phyloP scores from a whole-genome alignment of 2,888 invertebrate species.

The Pandemis heparana region DNA sequence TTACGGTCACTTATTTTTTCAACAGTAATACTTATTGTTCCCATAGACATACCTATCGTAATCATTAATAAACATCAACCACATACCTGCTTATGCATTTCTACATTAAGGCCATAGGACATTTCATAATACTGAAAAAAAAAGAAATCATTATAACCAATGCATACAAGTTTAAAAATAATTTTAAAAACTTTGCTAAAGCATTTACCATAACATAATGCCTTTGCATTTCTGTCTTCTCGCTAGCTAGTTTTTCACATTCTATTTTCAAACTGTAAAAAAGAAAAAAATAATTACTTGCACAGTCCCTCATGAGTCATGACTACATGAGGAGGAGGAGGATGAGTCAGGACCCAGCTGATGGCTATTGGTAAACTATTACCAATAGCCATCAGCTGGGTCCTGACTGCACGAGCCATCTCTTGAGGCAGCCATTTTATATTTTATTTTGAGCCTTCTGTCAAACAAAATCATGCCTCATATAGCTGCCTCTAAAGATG shows the following conservation, averaged over 20 bases:
- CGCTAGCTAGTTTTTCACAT: constrained; percentile 98
- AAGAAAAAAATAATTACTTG: constrained; percentile 8
- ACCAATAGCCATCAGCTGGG: too few relatives aligned
- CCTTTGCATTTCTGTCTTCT: constrained; percentile 99
- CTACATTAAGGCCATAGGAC: constrained; percentile 97
- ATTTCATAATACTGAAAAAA: constrained; percentile 96
- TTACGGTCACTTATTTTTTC: neutral
- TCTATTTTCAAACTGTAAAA: constrained; percentile 95
- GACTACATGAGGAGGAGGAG: too few relatives aligned
- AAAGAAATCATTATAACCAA: constrained; percentile 45
- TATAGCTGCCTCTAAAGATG: too few relatives aligned
- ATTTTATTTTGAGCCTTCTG: too few relatives aligned
- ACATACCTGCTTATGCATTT: constrained; percentile 97
- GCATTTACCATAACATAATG: constrained; percentile 98
- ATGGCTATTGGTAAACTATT: too few relatives aligned
- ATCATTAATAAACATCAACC: neutral
- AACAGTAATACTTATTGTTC: too few relatives aligned
- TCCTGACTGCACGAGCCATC: too few relatives aligned
- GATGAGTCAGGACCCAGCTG: too few relatives aligned
- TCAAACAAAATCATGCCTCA: too few relatives aligned
- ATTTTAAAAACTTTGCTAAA: constrained; percentile 44
- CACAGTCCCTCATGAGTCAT: too few relatives aligned
- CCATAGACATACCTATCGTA: too few relatives aligned
- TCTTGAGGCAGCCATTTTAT: too few relatives aligned
- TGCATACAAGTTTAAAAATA: constrained; percentile 6